Percentiles rank a stretch among this genome's conserved stretches.
Evolutionary conservation across 1,140 invertebrate species (phyloP).

Genomic region (Caenorhabditis briggsae): DNA sequence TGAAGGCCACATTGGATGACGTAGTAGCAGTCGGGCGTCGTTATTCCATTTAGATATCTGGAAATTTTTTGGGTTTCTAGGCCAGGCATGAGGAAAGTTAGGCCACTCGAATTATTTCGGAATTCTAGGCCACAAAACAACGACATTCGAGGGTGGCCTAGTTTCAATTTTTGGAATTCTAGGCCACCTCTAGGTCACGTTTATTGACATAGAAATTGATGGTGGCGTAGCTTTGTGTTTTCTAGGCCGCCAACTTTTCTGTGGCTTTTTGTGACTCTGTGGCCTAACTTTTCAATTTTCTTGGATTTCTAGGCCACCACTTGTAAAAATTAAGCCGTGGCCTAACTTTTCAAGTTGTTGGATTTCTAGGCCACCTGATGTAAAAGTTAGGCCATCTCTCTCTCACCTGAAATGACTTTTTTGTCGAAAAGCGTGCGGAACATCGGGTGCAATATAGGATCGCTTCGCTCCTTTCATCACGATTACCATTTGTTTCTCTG

Average conservation of each 20-base stretch:
- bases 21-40: slow-evolving; percentile 62
- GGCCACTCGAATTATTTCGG: no score
- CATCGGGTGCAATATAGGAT: slow-evolving; percentile 70
- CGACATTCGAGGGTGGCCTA: no score
- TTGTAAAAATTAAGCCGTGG: background rate
- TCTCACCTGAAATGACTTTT: slow-evolving; percentile 61
- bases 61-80: background rate
- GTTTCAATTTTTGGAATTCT: no score
- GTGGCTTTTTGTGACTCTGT: no score
- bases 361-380: no score
- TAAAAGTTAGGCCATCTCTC: background rate
- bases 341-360: no score
- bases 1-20: slow-evolving; percentile 66
- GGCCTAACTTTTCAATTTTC: no score
- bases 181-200: no score
- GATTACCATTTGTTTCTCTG: slow-evolving; percentile 53
- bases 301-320: no score
- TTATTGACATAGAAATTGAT: no score
- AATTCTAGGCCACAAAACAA: background rate
- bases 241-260: no score
- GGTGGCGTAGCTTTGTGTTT: no score
- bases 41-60: slow-evolving; percentile 72
- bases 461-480: slow-evolving; percentile 57
- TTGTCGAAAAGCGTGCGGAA: slow-evolving; percentile 74
- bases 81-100: background rate